Percentiles rank a stretch among this genome's conserved stretches.
These are phyloP conservation scores for Smutsia gigantea DNA, from an alignment of 2,797 vertebrate genomes.

Conservation along the genomic window DNA sequence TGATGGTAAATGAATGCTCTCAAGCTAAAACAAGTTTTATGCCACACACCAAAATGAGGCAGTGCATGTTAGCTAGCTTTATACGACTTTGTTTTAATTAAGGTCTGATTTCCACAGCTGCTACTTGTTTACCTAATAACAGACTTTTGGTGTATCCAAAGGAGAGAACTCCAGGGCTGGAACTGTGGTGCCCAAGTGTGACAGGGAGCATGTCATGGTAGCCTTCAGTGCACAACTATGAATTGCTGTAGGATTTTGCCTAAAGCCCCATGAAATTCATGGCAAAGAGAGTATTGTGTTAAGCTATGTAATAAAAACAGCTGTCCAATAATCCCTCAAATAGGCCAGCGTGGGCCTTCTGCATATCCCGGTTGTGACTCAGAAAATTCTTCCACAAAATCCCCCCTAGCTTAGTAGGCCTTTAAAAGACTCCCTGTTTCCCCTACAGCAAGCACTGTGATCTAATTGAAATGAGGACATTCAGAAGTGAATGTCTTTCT, in stretches of 20 bases:
- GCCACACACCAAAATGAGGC: conserved; percentile 1
- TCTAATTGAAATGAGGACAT: conserved; percentile 4
- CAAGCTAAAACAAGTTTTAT: conserved; percentile 19
- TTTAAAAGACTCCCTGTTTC: conserved; percentile 10
- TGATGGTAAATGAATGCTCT: conserved; percentile 45
- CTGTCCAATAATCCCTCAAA: conserved; percentile 44
- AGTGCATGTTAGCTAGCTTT: background rate
- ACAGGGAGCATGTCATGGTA: background rate
- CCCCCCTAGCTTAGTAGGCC: background rate
- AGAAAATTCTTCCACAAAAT: conserved; percentile 59
- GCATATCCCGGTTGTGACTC: conserved; percentile 36
- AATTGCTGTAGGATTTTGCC: conserved; percentile 57
- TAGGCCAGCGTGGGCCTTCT: background rate
- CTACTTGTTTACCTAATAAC: conserved; percentile 60
- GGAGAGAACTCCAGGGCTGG: background rate
- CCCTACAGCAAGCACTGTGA: background rate
- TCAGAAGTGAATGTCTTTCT: conserved; percentile 26
- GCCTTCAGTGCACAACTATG: background rate
- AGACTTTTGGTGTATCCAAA: background rate
- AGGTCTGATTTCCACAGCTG: conserved; percentile 60
- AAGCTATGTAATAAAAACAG: conserved; percentile 57
- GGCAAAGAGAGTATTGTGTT: conserved; percentile 56
- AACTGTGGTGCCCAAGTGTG: background rate
- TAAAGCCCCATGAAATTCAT: conserved; percentile 70
- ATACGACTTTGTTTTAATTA: conserved; percentile 55